Percentiles rank a stretch among this genome's conserved stretches.
Evolutionary conservation across 2,888 invertebrate species (phyloP).

Genomic region (Campaea margaritaria): DNA sequence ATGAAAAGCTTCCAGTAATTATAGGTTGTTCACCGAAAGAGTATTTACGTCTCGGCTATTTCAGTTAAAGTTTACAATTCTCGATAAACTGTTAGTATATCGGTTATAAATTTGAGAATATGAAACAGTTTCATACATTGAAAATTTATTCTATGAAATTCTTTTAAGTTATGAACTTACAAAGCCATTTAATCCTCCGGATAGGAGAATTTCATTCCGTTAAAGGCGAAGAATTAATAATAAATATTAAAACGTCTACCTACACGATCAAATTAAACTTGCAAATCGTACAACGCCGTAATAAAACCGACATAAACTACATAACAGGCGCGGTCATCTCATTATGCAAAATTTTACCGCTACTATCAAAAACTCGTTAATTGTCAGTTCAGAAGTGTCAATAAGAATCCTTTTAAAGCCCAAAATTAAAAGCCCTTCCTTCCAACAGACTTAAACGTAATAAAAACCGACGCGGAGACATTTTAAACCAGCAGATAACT

Average conservation of each 20-base stretch:
- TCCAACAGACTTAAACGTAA: conserved; percentile 33
- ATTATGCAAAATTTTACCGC: conserved; percentile 26
- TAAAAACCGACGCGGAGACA: conserved; percentile 47
- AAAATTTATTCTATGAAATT: no score
- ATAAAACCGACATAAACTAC: conserved; percentile 17
- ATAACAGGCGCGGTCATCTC: conserved; percentile 22
- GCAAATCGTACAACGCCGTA: background rate
- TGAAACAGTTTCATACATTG: conserved; percentile 2
- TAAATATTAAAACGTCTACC: background rate
- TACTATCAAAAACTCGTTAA: conserved; percentile 28
- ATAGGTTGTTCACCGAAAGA: conserved; percentile 27
- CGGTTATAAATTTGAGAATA: background rate
- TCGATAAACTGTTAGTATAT: background rate
- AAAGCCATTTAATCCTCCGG: no score
- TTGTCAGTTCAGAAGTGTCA: conserved; percentile 25
- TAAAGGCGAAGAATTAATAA: no score
- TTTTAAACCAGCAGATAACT: conserved; percentile 30
- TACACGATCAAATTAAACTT: conserved; percentile 1
- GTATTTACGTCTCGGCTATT: conserved; percentile 21
- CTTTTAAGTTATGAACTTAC: no score
- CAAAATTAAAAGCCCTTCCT: conserved; percentile 35
- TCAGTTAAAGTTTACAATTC: conserved; percentile 10
- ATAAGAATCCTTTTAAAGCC: conserved; percentile 32
- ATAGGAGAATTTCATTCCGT: no score
- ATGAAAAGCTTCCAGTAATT: conserved; percentile 21